Percentiles rank a stretch among this genome's conserved stretches.
Conservation (phyloP, 2,888 invertebrate genomes). For the Falcaria lacertinaria region DNA sequence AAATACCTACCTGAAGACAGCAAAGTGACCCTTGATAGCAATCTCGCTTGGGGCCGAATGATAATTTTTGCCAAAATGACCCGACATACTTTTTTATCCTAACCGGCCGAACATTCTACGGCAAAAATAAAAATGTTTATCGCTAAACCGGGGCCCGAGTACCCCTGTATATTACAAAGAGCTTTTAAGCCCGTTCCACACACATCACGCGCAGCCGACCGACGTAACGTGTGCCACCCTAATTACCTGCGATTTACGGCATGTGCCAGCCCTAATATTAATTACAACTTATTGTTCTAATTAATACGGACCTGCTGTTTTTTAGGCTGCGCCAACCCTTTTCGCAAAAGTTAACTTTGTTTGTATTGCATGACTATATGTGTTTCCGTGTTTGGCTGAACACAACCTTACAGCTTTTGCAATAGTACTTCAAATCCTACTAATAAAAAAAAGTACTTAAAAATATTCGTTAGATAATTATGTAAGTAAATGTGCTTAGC, state of each 20-base stretch:
- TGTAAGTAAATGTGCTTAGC: too few relatives aligned
- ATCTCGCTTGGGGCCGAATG: conserved; percentile 17
- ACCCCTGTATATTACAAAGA: conserved; percentile 41
- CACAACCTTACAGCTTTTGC: not conserved
- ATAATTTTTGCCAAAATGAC: conserved; percentile 23
- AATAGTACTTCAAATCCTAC: too few relatives aligned
- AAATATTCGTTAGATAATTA: too few relatives aligned
- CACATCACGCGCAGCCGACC: conserved; percentile 50
- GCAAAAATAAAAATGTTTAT: conserved; percentile 39
- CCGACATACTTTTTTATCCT: conserved; percentile 12
- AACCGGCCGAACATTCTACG: conserved; percentile 11
- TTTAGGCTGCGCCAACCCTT: conserved; percentile 22
- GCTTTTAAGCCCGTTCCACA: conserved; percentile 51
- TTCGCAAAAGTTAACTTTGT: conserved; percentile 26
- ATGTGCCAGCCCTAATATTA: conserved; percentile 47
- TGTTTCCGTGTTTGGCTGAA: not conserved
- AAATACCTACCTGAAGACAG: conserved; percentile 8
- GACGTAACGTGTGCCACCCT: conserved; percentile 38
- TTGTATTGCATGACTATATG: conserved; percentile 17
- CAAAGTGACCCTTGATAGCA: conserved; percentile 18
- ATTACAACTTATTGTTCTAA: conserved; percentile 50
- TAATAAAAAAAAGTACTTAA: too few relatives aligned
- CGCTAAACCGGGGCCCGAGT: conserved; percentile 33
- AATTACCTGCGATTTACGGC: conserved; percentile 68
- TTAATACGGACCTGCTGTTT: conserved; percentile 19